Evolutionary conservation across 1,140 invertebrate genomes (phyloP).

Genomic region (Drosophila sechellia): DNA sequence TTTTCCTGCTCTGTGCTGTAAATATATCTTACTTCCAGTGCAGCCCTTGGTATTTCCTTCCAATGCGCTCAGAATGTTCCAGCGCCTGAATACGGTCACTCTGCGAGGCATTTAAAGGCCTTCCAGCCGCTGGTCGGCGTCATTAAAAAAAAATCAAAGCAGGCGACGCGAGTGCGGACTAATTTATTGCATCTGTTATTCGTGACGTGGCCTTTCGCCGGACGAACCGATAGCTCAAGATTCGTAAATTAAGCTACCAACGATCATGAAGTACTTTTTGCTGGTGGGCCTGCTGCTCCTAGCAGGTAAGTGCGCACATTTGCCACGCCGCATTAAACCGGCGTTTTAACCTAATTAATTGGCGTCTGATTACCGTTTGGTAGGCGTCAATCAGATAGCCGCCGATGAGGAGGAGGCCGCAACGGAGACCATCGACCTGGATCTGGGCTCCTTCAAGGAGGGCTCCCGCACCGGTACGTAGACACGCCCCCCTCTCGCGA

Average conservation of each 20-base stretch:
- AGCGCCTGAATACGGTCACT: neutral
- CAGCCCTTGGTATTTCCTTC: neutral
- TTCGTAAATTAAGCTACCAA: constrained; percentile 19
- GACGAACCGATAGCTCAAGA: constrained; percentile 27
- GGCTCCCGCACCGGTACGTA: constrained; percentile 92
- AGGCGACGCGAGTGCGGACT: constrained; percentile 16
- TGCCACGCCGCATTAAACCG: constrained; percentile 51
- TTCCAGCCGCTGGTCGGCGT: constrained; percentile 2
- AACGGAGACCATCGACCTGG: constrained; percentile 88
- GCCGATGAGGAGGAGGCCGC: constrained; percentile 85
- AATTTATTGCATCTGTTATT: constrained; percentile 24
- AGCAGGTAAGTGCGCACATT: constrained; percentile 84
- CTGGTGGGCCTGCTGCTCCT: constrained; percentile 85
- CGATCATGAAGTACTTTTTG: constrained; percentile 86
- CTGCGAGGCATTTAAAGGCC: constrained; percentile 3
- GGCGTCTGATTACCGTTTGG: constrained; percentile 29
- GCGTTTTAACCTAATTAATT: constrained; percentile 72
- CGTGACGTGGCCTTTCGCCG: constrained; percentile 71
- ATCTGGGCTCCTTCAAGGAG: constrained; percentile 92
- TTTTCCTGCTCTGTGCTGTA: neutral
- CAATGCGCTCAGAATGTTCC: neutral
- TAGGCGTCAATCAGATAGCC: constrained; percentile 80
- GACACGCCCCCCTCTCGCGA: constrained; percentile 23
- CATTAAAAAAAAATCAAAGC: constrained; percentile 5
- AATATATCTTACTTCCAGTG: neutral